These are phyloP conservation scores for Greenwoodochromis staneri DNA, from an alignment of 2,113 vertebrate species.

Conservation along the genomic window DNA sequence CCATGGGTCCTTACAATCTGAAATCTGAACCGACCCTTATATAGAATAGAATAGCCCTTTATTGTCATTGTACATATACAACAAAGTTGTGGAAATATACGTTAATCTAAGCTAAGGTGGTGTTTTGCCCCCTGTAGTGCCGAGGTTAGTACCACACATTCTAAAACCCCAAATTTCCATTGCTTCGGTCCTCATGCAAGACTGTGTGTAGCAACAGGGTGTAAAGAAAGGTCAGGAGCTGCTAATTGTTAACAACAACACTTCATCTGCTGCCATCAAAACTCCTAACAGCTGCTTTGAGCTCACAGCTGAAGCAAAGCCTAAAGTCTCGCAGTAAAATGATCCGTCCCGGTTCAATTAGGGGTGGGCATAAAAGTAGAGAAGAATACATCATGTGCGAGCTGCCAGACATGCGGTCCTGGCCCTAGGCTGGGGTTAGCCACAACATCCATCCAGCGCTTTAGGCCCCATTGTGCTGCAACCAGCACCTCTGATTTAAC, in stretches of 20 bases:
- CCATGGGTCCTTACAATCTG: not conserved
- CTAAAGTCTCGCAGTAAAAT: not conserved
- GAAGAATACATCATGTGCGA: not conserved
- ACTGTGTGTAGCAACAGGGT: not conserved
- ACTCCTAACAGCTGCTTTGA: not conserved
- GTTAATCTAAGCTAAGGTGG: not conserved
- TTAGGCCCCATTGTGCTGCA: not conserved
- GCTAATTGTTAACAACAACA: not conserved
- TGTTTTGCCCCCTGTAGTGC: not conserved
- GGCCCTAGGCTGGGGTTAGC: not conserved
- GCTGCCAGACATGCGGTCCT: not conserved
- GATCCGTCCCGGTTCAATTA: not conserved
- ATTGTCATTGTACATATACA: not conserved
- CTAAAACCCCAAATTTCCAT: not conserved
- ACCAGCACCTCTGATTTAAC: slow-evolving; percentile 28
- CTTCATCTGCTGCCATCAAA: not conserved
- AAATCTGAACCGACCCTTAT: not conserved
- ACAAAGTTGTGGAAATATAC: not conserved
- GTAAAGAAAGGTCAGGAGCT: not conserved
- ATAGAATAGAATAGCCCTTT: not conserved
- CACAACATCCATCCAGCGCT: not conserved
- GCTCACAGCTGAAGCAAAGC: not conserved
- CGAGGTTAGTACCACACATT: not conserved
- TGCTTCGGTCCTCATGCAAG: not conserved
- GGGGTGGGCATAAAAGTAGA: slow-evolving; percentile 30